These are phyloP conservation scores for Mantis religiosa DNA, from an alignment of 2,888 invertebrate species.

Conservation along the genomic window DNA sequence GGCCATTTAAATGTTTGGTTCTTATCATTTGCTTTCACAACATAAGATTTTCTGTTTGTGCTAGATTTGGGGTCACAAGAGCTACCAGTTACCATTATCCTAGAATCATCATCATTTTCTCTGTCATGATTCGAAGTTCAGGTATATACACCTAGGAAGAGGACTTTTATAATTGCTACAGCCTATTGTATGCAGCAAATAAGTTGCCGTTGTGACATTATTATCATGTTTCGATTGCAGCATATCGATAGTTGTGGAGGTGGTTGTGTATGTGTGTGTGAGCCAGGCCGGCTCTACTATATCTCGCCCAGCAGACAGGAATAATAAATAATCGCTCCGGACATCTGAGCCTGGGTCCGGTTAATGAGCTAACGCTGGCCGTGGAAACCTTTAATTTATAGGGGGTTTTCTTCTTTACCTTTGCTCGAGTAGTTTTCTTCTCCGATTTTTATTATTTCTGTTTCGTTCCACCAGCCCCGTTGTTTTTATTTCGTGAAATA, in stretches of 20 bases:
- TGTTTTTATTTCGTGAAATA: neutral
- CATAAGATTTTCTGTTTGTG: too few relatives aligned
- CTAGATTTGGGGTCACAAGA: too few relatives aligned
- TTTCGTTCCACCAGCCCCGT: neutral
- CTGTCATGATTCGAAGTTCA: too few relatives aligned
- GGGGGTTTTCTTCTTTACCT: neutral
- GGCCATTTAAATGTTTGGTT: too few relatives aligned
- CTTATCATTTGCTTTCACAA: too few relatives aligned
- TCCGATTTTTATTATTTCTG: neutral
- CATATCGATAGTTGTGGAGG: neutral
- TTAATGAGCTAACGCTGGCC: constrained; percentile 16
- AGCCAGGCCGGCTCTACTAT: neutral
- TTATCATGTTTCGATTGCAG: neutral
- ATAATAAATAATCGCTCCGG: constrained; percentile 17
- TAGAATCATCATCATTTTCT: too few relatives aligned
- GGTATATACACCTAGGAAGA: too few relatives aligned
- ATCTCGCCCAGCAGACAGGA: neutral
- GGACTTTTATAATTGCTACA: too few relatives aligned
- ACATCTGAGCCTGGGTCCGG: constrained; percentile 4
- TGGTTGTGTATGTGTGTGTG: neutral
- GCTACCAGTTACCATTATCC: too few relatives aligned
- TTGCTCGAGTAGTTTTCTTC: neutral
- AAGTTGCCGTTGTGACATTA: neutral
- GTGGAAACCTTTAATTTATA: constrained; percentile 10
- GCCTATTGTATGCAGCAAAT: neutral